phyloP scores from a whole-genome alignment of 1,140 invertebrate genomes.

The Rhopalosiphum maidis region DNA sequence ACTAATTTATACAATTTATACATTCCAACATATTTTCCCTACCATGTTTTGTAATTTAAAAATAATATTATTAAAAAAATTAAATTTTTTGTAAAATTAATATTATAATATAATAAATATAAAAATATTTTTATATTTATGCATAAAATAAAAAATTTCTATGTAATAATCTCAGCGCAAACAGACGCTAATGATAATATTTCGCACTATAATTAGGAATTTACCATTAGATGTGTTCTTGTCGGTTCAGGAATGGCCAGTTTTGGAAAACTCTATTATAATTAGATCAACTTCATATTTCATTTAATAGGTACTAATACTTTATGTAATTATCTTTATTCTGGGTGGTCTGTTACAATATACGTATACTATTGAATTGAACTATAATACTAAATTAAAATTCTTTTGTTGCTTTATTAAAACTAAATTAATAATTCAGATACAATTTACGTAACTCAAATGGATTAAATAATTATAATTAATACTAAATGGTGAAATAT shows the following conservation, averaged over 20 bases:
- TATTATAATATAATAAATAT: too few relatives aligned
- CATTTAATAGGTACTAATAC: not conserved
- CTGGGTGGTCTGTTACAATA: not conserved
- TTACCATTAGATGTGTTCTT: not conserved
- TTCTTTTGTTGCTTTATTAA: not conserved
- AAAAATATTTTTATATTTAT: too few relatives aligned
- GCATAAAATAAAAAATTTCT: not conserved
- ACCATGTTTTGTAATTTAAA: not conserved
- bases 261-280: not conserved
- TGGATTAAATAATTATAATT: not conserved
- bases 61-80: not conserved
- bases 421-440: not conserved
- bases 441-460: not conserved
- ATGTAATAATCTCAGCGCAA: not conserved
- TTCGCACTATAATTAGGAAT: not conserved
- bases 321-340: not conserved
- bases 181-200: too few relatives aligned
- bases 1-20: not conserved
- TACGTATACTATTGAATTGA: not conserved
- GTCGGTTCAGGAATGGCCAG: not conserved
- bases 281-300: constrained; percentile 5
- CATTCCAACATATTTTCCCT: not conserved
- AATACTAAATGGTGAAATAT: not conserved
- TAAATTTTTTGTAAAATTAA: not conserved
- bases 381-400: not conserved